A percentile compares a stretch with the other conserved stretches of the same genome.
phyloP scores from a whole-genome alignment of 2,888 invertebrate genomes.

The Hirtodrosophila histrioides region DNA sequence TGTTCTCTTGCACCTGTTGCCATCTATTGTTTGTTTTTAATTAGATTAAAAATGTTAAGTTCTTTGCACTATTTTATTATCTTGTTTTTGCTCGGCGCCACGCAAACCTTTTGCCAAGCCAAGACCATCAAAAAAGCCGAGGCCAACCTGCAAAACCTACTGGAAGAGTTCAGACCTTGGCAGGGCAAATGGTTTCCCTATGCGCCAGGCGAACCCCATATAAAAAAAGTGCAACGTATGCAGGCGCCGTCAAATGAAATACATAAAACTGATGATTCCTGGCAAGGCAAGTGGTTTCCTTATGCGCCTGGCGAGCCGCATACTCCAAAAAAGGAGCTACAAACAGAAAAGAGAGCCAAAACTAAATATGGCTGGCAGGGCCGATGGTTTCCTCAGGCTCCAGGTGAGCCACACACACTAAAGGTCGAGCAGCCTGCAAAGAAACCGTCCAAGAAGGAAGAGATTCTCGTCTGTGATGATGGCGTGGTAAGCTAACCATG shows the following conservation, averaged over 20 bases:
- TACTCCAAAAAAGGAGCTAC: slow-evolving; percentile 7
- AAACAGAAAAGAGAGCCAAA: neutral
- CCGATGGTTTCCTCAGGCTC: slow-evolving; percentile 72
- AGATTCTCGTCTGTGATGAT: slow-evolving; percentile 87
- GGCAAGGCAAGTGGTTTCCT: slow-evolving; percentile 76
- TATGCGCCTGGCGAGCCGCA: slow-evolving; percentile 59
- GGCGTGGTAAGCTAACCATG: slow-evolving; percentile 86
- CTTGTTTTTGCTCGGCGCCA: slow-evolving; percentile 30
- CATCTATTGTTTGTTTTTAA: slow-evolving; percentile 34
- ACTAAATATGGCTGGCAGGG: slow-evolving; percentile 44
- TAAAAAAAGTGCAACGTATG: slow-evolving; percentile 45
- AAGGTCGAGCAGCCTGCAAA: neutral
- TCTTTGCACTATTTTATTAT: slow-evolving; percentile 10
- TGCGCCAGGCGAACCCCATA: slow-evolving; percentile 33
- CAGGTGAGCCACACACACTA: slow-evolving; percentile 30
- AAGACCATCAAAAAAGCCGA: slow-evolving; percentile 78
- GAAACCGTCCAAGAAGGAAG: neutral
- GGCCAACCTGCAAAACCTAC: slow-evolving; percentile 59
- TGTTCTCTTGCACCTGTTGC: slow-evolving; percentile 51
- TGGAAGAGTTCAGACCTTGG: slow-evolving; percentile 36
- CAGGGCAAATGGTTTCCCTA: slow-evolving; percentile 63
- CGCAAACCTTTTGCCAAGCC: slow-evolving; percentile 18
- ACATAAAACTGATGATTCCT: slow-evolving; percentile 11
- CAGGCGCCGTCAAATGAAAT: slow-evolving; percentile 5
- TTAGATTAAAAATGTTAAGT: slow-evolving; percentile 43